Evolutionary conservation across 2,888 invertebrate species (phyloP).

Genomic region (Amphimallon solstitiale): DNA sequence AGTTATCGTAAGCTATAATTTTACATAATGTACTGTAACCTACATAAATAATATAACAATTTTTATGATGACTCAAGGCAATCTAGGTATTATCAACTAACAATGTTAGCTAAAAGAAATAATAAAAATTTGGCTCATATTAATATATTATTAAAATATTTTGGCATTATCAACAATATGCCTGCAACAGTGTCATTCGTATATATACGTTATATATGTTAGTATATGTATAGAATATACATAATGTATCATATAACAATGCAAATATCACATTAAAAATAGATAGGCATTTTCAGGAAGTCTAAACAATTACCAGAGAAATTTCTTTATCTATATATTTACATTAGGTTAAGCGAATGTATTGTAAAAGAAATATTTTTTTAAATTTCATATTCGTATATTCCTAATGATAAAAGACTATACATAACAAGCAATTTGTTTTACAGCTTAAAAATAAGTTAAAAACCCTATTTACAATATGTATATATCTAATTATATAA

Average conservation of each 20-base stretch:
- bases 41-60: constrained; percentile 38
- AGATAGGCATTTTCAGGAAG: constrained; percentile 35
- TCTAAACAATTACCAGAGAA: constrained; percentile 34
- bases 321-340: constrained; percentile 19
- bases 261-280: constrained; percentile 36
- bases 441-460: constrained; percentile 3
- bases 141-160: constrained; percentile 46
- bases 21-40: constrained; percentile 39
- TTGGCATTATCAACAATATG: constrained; percentile 42
- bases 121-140: constrained; percentile 39
- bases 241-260: constrained; percentile 33
- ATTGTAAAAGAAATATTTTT: constrained; percentile 7
- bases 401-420: background rate
- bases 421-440: background rate
- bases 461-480: background rate
- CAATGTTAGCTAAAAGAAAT: constrained; percentile 37
- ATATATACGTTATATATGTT: constrained; percentile 19
- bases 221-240: constrained; percentile 18
- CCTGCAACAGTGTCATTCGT: constrained; percentile 36
- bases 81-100: constrained; percentile 49
- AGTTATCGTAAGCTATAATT: constrained; percentile 48
- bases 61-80: constrained; percentile 53
- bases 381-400: background rate
- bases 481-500: background rate
- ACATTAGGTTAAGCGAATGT: constrained; percentile 29